Evolutionary conservation across 2,888 invertebrate genomes (phyloP), one percentile per base, ranked within the genome.

Genomic region (Orthonychiurus folsomi): DNA sequence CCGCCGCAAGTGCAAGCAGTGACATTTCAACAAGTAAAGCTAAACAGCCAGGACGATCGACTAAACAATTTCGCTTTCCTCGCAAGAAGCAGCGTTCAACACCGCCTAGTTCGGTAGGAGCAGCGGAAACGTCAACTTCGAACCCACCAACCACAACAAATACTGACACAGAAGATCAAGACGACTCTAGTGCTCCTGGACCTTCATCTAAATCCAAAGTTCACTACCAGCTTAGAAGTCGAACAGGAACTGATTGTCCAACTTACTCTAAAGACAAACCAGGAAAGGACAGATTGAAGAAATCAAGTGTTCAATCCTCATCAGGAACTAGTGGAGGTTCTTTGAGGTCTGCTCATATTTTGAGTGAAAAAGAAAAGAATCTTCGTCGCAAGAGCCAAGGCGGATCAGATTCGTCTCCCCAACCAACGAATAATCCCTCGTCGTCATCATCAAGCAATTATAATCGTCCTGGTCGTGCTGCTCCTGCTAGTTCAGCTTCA

Each of bases 301-400:
- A 57, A 50, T 37, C n/a, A 48, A 54, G 21, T 47, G 18, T 59
- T 15, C 52, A 50, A 21, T 50, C 48, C 9, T 15, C 26, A 21
- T 3, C 24, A 25, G 56, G 26, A 26, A 57, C 61, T 37, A 15
- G 27, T 5, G 9, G 23, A 21, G 37, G 25, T 61, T 27, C 52
- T 53, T 50, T 72, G 9, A 63, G 66, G 24, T 64, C 65, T 2
- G 69, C 71, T 25, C 69, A 72, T 21, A 72, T 72, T 60, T 57
- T 72, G 24, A 70, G 69, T 55, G 70, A 70, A 27, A 72, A 72
- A 60, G 72, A 72, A 55, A 70, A 62, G 60, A 63, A 63, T 60
- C 63, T 70, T 60, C 66, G 50, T 26, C 3, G 60, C 3, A 60
- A 60, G 21, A 24, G 24, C 25, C n/a, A n/a, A 12, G 50, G 48